These are phyloP conservation scores for Chaetura pelagica DNA, from an alignment of 2,113 vertebrate species.

Conservation along the genomic window DNA sequence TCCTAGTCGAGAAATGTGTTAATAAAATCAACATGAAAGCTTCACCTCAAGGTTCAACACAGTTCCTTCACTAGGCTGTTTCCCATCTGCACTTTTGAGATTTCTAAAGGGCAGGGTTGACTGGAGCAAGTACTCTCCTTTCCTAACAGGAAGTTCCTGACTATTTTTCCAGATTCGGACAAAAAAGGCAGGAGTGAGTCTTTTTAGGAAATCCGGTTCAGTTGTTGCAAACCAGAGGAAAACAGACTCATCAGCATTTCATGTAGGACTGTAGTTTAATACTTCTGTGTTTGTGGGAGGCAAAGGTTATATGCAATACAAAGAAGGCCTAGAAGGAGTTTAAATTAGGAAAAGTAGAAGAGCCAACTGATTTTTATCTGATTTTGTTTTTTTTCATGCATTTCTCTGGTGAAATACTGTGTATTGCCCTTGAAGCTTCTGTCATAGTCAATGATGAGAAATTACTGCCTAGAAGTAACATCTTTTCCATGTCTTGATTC, in stretches of 20 bases:
- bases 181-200: not conserved
- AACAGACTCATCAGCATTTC: not conserved
- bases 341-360: not conserved
- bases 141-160: slow-evolving; percentile 49
- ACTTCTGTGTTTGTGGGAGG: not conserved
- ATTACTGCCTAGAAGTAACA: not conserved
- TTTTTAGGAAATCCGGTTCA: slow-evolving; percentile 9
- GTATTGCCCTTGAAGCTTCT: not conserved
- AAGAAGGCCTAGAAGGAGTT: not conserved
- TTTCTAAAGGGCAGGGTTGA: not conserved
- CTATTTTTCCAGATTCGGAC: not conserved
- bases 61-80: not conserved
- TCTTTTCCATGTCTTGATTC: not conserved
- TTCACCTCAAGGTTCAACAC: not conserved
- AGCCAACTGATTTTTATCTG: not conserved
- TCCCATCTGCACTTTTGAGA: not conserved
- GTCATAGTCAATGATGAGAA: not conserved
- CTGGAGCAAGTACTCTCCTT: not conserved
- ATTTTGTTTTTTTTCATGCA: not conserved
- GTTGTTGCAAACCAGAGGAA: not conserved
- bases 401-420: not conserved
- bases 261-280: not conserved
- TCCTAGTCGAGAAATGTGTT: not conserved
- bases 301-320: not conserved
- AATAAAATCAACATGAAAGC: not conserved